Percentiles rank a stretch among this genome's conserved stretches.
phyloP scores from a whole-genome alignment of 2,888 invertebrate genomes.

The Eilema sororculum region DNA sequence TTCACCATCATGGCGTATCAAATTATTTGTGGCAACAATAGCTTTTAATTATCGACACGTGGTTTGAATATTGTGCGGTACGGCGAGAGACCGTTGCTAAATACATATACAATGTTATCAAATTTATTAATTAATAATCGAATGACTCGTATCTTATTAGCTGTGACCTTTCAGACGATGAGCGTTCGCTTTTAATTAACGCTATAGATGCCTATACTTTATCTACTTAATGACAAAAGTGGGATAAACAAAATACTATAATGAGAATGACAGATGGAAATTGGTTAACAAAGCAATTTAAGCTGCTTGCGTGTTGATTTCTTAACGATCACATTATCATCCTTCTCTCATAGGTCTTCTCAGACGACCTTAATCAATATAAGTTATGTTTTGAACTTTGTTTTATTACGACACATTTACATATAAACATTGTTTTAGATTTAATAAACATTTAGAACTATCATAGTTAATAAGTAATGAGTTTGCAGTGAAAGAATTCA shows the following conservation, averaged over 20 bases:
- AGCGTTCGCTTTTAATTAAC: slow-evolving; percentile 5
- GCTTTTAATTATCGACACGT: slow-evolving; percentile 44
- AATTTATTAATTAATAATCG: slow-evolving; percentile 35
- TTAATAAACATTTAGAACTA: too few species aligned
- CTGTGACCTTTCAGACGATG: slow-evolving; percentile 18
- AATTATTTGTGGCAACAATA: slow-evolving; percentile 45
- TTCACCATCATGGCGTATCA: slow-evolving; percentile 26
- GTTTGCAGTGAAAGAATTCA: too few species aligned
- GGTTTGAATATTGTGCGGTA: slow-evolving; percentile 16
- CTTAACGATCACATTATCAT: too few species aligned
- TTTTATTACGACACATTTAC: too few species aligned
- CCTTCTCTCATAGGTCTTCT: too few species aligned
- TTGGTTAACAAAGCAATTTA: neutral
- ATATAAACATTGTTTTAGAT: neutral
- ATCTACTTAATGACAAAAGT: neutral
- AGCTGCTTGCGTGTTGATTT: neutral
- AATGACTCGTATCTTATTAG: slow-evolving; percentile 29
- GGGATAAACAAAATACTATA: neutral
- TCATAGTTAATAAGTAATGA: too few species aligned
- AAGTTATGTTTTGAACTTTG: too few species aligned
- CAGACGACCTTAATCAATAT: too few species aligned
- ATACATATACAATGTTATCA: slow-evolving; percentile 23
- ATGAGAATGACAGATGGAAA: neutral
- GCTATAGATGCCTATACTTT: neutral
- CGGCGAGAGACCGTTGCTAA: slow-evolving; percentile 15